A percentile compares a stretch with the other conserved stretches of the same genome.
These are phyloP conservation scores for Onychostruthus taczanowskii DNA, from an alignment of 2,113 vertebrate species.

Conservation along the genomic window DNA sequence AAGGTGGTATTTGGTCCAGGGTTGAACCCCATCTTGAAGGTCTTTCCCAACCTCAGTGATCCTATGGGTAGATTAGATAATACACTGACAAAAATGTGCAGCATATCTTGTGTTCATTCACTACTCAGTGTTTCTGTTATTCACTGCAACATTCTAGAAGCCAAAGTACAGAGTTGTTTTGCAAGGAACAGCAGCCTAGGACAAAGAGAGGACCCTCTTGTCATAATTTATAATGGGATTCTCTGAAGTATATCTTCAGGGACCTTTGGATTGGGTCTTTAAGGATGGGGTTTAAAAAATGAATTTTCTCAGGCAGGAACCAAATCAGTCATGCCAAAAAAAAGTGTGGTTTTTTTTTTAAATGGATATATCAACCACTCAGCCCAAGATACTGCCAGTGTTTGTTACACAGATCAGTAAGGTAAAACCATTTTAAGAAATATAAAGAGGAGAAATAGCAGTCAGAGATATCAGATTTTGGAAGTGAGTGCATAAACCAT, in stretches of 20 bases:
- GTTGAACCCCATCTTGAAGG: background rate
- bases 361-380: background rate
- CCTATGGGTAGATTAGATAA: background rate
- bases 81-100: background rate
- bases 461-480: background rate
- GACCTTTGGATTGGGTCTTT: background rate
- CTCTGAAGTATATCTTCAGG: background rate
- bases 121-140: background rate
- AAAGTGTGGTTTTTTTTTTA: background rate
- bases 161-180: background rate
- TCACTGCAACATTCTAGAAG: background rate
- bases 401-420: background rate
- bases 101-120: background rate
- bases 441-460: background rate
- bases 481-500: background rate
- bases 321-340: background rate
- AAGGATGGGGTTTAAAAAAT: background rate
- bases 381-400: background rate
- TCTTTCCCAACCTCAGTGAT: background rate
- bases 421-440: background rate
- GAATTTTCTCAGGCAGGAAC: background rate
- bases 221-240: background rate
- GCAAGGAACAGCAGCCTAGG: background rate
- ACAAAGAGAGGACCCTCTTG: background rate
- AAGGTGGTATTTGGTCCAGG: background rate